Evolutionary conservation across 2,797 vertebrate species (phyloP), one percentile per base, ranked within the genome.

Genomic region (Melanotaenia boesemani): DNA sequence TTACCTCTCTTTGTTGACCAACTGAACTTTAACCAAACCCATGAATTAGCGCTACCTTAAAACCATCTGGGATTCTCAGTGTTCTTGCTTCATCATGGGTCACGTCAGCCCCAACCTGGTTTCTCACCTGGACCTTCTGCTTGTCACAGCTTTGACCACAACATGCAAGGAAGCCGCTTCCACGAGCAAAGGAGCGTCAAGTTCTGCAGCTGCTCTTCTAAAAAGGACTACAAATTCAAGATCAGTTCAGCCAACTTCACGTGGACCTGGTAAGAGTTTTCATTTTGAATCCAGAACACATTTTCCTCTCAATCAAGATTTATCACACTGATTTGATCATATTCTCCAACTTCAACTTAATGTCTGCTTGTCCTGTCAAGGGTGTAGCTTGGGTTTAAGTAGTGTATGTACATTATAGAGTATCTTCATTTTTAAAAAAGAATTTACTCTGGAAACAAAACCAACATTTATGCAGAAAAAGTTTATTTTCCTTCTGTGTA

Each of bases 261-360:
- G 68, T 66, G 67, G 54, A 55, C 50, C 70, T 72, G 93, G 95
- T 95, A 85, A 89, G 85, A 74, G 1, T 28, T 52, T 22, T 50
- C 15, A 1, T 30, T 52, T 8, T 18, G 41, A 63, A 28, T 26
- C 28, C 37, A 36, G 11, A 46, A 7, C n/a, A n/a, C n/a, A 22
- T 13, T 39, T 2, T 13, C 11, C 37, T 39, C 37, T 15, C 11
- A 39, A 3, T 8, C 5, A 18, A 20, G 20, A 48, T 18, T 18
- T 20, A 6, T 20, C 18, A 20, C 15, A 2, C 18, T n/a, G 20
- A 22, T 52, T 3, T 52, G 50, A n/a, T 24, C 8, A 10, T 22
- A 8, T 50, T 8, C 2, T 1, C 22, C 8, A 52, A 2, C 13
- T 39, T 39, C 41, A 44, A 9, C 13, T 44, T 16, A 16, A 44